phyloP scores from a whole-genome alignment of 2,888 invertebrate genomes.

The Aelia acuminata region DNA sequence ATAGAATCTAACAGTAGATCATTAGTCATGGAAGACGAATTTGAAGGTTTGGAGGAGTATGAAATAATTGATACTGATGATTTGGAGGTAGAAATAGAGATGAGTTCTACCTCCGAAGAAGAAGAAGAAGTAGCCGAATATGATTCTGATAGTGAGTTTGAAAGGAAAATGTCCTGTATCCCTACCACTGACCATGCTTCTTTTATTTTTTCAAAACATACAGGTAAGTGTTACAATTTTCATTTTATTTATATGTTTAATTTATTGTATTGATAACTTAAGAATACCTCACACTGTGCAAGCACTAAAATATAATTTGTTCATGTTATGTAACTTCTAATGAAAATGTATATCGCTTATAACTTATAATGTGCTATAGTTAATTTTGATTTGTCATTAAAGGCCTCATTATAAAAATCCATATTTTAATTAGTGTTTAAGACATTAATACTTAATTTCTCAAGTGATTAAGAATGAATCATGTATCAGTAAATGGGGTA shows the following conservation, averaged over 20 bases:
- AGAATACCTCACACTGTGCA: not conserved
- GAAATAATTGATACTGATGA: conserved; percentile 61
- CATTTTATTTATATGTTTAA: not conserved
- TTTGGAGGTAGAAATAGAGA: conserved; percentile 49
- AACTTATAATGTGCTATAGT: not conserved
- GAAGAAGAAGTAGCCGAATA: not conserved
- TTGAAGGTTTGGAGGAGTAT: conserved; percentile 63
- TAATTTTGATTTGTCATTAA: not conserved
- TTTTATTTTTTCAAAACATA: conserved; percentile 62
- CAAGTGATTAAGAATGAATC: no score
- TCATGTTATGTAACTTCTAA: not conserved
- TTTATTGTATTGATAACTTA: not conserved
- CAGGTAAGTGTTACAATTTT: conserved; percentile 52
- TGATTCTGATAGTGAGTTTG: conserved; percentile 51
- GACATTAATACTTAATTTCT: no score
- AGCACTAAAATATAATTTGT: not conserved
- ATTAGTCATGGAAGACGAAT: conserved; percentile 62
- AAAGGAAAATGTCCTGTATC: conserved; percentile 53
- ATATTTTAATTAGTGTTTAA: no score
- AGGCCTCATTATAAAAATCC: not conserved
- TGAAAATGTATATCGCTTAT: not conserved
- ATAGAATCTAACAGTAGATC: not conserved
- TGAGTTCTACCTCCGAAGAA: conserved; percentile 59
- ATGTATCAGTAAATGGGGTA: no score
- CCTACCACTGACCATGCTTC: conserved; percentile 61